phyloP scores from a whole-genome alignment of 2,888 invertebrate genomes.

The Coleophora deauratella region DNA sequence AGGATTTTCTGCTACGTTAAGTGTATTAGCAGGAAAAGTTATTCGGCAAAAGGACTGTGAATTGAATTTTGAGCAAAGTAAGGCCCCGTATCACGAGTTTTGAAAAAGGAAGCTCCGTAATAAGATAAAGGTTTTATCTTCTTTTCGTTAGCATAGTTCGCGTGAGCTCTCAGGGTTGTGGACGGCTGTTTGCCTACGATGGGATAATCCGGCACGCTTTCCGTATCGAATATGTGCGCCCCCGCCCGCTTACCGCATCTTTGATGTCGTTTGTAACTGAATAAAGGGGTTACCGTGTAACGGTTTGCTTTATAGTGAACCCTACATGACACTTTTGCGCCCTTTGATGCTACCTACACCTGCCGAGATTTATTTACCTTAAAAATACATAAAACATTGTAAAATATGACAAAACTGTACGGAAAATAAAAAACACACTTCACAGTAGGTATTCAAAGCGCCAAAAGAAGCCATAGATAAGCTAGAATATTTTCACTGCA shows the following conservation, averaged over 20 bases:
- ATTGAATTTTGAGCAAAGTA: slow-evolving; percentile 24
- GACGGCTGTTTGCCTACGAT: slow-evolving; percentile 55
- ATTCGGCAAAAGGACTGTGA: slow-evolving; percentile 11
- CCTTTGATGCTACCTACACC: slow-evolving; percentile 6
- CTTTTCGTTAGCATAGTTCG: slow-evolving; percentile 65
- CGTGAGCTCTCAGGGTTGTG: slow-evolving; percentile 44
- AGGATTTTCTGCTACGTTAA: not conserved
- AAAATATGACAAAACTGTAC: too few species aligned
- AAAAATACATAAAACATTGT: slow-evolving; percentile 11
- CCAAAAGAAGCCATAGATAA: slow-evolving; percentile 21
- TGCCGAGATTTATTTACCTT: slow-evolving; percentile 1
- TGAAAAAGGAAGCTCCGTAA: slow-evolving; percentile 41
- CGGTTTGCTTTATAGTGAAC: slow-evolving; percentile 8
- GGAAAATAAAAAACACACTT: too few species aligned
- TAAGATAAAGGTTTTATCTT: slow-evolving; percentile 69
- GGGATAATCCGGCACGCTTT: slow-evolving; percentile 54
- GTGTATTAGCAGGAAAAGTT: not conserved
- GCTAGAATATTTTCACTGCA: slow-evolving; percentile 36
- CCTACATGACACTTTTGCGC: not conserved
- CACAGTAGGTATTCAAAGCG: too few species aligned
- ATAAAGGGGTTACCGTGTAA: slow-evolving; percentile 30
- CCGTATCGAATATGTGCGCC: slow-evolving; percentile 38
- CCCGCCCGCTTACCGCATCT: slow-evolving; percentile 30
- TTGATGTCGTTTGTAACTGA: slow-evolving; percentile 38
- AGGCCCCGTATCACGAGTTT: slow-evolving; percentile 26